Conservation (phyloP, 1,140 invertebrate genomes). For the Caenorhabditis remanei region DNA sequence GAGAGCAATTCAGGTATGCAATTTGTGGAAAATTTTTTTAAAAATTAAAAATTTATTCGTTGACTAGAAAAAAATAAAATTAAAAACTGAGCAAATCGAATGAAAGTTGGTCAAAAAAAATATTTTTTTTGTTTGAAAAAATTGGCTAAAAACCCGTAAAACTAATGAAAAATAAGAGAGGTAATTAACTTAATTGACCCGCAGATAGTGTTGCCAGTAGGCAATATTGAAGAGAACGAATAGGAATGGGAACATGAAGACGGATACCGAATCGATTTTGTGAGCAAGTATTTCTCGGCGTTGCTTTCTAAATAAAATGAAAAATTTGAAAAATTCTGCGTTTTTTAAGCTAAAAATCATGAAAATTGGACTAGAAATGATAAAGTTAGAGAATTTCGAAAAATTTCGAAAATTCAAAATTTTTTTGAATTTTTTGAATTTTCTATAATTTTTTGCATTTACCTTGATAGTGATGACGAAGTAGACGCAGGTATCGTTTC, state of each 20-base stretch:
- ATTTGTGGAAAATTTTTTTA: not conserved
- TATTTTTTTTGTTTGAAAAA: not conserved
- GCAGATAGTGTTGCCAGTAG: slow-evolving; percentile 78
- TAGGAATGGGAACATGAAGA: slow-evolving; percentile 78
- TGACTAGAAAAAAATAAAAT: slow-evolving; percentile 22
- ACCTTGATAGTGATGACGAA: slow-evolving; percentile 14
- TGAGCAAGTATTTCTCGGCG: slow-evolving; percentile 72
- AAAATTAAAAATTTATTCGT: slow-evolving; percentile 46
- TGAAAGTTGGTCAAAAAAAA: slow-evolving; percentile 3
- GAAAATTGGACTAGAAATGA: no score
- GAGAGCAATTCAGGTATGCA: slow-evolving; percentile 79
- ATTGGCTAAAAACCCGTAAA: not conserved
- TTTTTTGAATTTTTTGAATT: not conserved
- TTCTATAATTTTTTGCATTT: no score
- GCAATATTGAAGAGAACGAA: slow-evolving; percentile 78
- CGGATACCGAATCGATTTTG: slow-evolving; percentile 78
- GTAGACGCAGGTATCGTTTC: slow-evolving; percentile 31
- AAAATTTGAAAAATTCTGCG: not conserved
- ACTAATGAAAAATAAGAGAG: not conserved
- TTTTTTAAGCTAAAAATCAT: no score
- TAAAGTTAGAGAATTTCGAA: not conserved
- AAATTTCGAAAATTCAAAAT: not conserved
- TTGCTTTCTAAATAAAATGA: slow-evolving; percentile 65
- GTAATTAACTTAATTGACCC: slow-evolving; percentile 17
- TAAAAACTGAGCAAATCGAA: not conserved